Percentiles rank a stretch among this genome's conserved stretches.
Evolutionary conservation across 2,797 vertebrate species (phyloP).

Genomic region (Carapus acus): DNA sequence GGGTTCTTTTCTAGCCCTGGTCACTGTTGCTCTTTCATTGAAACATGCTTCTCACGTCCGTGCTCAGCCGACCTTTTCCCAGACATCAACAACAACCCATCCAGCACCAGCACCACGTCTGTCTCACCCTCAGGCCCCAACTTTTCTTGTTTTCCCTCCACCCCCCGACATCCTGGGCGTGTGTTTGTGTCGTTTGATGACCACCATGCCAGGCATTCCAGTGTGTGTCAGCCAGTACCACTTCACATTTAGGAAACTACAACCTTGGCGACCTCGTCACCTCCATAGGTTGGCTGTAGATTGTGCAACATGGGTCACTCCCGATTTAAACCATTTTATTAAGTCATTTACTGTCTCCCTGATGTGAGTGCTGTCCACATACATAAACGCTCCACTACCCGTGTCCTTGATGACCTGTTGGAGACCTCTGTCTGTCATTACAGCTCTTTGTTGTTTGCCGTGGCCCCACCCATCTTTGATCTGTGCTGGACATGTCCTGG

Average conservation of each 20-base stretch:
- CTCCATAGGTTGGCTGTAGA: no score
- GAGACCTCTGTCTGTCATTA: conserved; percentile 51
- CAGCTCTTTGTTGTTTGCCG: conserved; percentile 52
- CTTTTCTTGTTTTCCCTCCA: conserved; percentile 25
- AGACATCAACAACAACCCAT: conserved; percentile 35
- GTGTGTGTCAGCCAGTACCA: conserved; percentile 7
- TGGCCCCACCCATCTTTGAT: conserved; percentile 59
- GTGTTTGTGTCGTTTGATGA: conserved; percentile 25
- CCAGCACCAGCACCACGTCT: neutral
- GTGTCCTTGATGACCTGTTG: conserved; percentile 24
- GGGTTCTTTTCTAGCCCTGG: conserved; percentile 45
- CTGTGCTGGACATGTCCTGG: conserved; percentile 43
- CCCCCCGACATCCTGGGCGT: conserved; percentile 41
- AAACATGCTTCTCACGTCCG: conserved; percentile 38
- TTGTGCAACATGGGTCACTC: no score
- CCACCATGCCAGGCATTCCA: conserved; percentile 40
- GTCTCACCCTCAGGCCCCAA: conserved; percentile 17
- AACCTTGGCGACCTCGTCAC: conserved; percentile 10
- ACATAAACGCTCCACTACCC: conserved; percentile 29
- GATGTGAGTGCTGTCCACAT: conserved; percentile 29
- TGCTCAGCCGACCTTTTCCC: conserved; percentile 19
- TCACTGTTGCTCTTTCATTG: conserved; percentile 48
- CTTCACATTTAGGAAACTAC: conserved; percentile 21
- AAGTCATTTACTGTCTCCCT: no score
- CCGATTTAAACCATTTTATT: no score